Percentiles rank a stretch among this genome's conserved stretches.
phyloP scores from a whole-genome alignment of 2,888 invertebrate genomes.

The Eupithecia inturbata region DNA sequence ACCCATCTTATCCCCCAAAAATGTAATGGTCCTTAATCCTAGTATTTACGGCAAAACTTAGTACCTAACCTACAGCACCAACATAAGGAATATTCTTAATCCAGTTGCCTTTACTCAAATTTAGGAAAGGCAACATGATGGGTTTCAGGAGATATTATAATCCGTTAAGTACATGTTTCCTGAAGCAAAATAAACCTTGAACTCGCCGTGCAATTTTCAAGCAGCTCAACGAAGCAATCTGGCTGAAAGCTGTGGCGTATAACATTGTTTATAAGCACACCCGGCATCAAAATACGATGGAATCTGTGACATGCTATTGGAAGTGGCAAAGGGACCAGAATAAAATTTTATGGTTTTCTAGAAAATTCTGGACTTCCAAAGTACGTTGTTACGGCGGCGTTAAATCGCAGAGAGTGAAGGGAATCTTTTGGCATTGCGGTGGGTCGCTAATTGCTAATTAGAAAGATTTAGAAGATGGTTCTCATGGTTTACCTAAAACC shows the following conservation, averaged over 20 bases:
- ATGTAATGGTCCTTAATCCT: neutral
- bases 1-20: no score
- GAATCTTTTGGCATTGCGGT: neutral
- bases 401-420: neutral
- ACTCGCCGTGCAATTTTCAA: conserved; percentile 29
- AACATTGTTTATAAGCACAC: conserved; percentile 32
- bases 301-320: conserved; percentile 26
- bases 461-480: neutral
- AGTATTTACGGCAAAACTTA: neutral
- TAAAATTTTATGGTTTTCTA: neutral
- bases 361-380: neutral
- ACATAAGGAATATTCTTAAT: neutral
- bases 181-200: conserved; percentile 18
- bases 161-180: conserved; percentile 19
- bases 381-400: neutral
- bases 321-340: conserved; percentile 24
- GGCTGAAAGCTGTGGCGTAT: conserved; percentile 29
- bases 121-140: neutral
- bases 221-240: conserved; percentile 31
- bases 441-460: neutral
- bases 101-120: neutral
- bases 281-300: conserved; percentile 7
- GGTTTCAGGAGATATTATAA: conserved; percentile 12
- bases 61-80: neutral
- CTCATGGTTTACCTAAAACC: neutral